Base-by-base conservation (phyloP, 64 coral and sea anemone genomes). In the Acropora tenuis region DNA sequence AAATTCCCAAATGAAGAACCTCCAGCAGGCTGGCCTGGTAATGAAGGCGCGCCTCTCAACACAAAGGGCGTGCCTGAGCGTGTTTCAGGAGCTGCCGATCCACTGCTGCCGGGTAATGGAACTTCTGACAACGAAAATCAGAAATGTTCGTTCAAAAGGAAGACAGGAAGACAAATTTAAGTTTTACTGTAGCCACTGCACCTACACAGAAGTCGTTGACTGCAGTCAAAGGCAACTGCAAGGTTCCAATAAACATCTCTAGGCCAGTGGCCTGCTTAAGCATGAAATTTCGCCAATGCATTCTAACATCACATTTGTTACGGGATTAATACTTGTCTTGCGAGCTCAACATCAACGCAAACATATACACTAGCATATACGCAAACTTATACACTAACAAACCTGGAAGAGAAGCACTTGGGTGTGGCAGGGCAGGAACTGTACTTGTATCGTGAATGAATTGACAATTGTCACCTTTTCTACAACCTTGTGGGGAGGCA, bases 51-150 rank as follows among this genome's bases (percentile, higher is more conserved):
- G 72, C 45, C 61, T 47, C 59, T 85, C 15, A 71, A 72, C 16
- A 85, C 82, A 71, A 85, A 85, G 13, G 82, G 63, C 5, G 67
- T 85, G 7, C 82, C 82, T 49, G 63, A 7, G 3, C 49, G 65
- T 41, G 13, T 78, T 1, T n/a, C 19, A 20, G 18, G 44, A 9
- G 6, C 46, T 10, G 42, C 15, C 50, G 46, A 6, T 20, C 46
- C 16, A 48, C n/a, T 71, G 44, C 44, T 49, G 0, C 17, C 20
- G n/a, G 7, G 63, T 48, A 13, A 18, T 48, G 82, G 17, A 20
- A 85, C 45, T 48, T 48, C 65, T 85, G 82, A 20, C 2, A 6
- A 48, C 3, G 45, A 4, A 48, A 47, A 17, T 9, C 45, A 78
- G 12, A 48, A 16, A 48, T 3, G 68, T 71, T 71, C 20, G 19